These are phyloP conservation scores for Lanistes nyassanus DNA, from an alignment of 1,140 invertebrate genomes.

Conservation along the genomic window DNA sequence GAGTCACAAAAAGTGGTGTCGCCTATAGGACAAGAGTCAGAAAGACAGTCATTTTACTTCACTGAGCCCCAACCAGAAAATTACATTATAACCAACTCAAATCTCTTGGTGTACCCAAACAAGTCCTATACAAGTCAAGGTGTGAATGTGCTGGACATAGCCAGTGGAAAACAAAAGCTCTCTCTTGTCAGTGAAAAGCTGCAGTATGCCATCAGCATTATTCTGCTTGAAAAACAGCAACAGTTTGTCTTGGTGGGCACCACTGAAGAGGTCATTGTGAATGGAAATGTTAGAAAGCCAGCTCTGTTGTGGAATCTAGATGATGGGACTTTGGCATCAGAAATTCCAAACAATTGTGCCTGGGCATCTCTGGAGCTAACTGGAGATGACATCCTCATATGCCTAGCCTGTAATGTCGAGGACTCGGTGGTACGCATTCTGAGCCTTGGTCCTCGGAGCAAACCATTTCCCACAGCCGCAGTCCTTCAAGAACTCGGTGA, in stretches of 20 bases:
- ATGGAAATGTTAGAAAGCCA: constrained; percentile 1
- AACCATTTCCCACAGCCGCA: constrained; percentile 26
- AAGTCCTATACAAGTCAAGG: not conserved
- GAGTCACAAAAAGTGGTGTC: not conserved
- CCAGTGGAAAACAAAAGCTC: constrained; percentile 21
- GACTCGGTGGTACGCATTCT: constrained; percentile 10
- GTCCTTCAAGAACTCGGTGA: constrained; percentile 36
- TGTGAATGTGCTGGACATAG: constrained; percentile 26
- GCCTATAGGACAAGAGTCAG: not conserved
- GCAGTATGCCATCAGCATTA: constrained; percentile 19
- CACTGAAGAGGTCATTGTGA: not conserved
- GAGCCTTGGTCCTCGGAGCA: constrained; percentile 27
- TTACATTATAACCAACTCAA: constrained; percentile 17
- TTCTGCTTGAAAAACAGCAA: constrained; percentile 32
- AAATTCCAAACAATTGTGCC: not conserved
- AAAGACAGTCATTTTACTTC: not conserved
- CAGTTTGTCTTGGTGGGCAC: constrained; percentile 27
- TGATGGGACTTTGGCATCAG: constrained; percentile 2
- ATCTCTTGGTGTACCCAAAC: not conserved
- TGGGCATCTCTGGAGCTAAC: constrained; percentile 14
- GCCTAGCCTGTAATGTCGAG: not conserved
- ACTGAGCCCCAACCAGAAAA: not conserved
- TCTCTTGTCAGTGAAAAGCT: constrained; percentile 15
- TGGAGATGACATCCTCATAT: constrained; percentile 4
- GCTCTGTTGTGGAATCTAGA: constrained; percentile 9